Evolutionary conservation across 2,113 vertebrate genomes (phyloP).

Genomic region (Anhinga rufa): DNA sequence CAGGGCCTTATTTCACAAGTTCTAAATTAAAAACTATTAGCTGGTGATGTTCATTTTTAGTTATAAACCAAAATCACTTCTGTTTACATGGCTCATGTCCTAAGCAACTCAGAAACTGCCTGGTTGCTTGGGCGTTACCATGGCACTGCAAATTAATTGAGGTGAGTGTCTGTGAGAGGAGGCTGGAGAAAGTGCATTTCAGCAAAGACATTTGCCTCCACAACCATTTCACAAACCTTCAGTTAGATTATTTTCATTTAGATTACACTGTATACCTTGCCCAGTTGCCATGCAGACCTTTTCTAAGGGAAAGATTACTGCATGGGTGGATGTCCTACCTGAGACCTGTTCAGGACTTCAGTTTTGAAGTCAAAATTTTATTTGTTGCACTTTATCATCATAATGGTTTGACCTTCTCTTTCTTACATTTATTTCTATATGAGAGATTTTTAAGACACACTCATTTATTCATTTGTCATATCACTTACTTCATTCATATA

Average conservation of each 20-base stretch:
- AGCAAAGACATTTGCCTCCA: neutral
- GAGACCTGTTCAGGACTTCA: neutral
- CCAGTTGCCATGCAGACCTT: neutral
- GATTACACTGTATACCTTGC: neutral
- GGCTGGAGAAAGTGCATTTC: constrained; percentile 11
- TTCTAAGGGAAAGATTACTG: neutral
- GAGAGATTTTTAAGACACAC: neutral
- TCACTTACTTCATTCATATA: neutral
- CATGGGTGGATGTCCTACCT: neutral
- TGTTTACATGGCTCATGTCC: constrained; percentile 20
- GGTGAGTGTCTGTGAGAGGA: neutral
- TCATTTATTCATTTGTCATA: neutral
- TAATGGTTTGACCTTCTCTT: neutral
- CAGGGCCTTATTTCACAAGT: neutral
- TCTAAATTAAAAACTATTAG: neutral
- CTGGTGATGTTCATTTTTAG: neutral
- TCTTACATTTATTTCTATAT: neutral
- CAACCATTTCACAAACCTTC: neutral
- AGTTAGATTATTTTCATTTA: neutral
- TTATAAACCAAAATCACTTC: neutral
- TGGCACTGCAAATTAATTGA: constrained; percentile 18
- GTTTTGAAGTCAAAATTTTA: neutral
- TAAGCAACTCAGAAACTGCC: constrained; percentile 13
- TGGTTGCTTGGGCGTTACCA: constrained; percentile 25
- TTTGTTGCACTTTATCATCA: neutral